These are phyloP conservation scores for Oophaga sylvatica DNA, from an alignment of 2,797 vertebrate species.

Conservation along the genomic window DNA sequence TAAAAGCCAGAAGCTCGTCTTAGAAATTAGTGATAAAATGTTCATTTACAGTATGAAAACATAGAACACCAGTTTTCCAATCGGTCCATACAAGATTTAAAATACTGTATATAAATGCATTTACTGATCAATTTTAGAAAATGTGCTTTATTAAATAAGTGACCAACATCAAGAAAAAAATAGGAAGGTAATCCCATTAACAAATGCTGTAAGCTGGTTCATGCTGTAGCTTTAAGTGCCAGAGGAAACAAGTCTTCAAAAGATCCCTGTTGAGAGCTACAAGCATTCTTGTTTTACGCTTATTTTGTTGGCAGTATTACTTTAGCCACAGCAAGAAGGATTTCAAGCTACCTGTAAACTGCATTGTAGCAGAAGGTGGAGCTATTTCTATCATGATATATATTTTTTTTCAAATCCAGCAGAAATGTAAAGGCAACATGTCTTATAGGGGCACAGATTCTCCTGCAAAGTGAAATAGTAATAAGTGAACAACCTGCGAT, in stretches of 20 bases:
- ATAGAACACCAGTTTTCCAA: neutral
- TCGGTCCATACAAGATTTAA: neutral
- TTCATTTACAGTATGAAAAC: neutral
- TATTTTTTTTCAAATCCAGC: neutral
- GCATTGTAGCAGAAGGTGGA: neutral
- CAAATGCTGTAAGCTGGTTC: constrained; percentile 18
- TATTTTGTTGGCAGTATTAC: neutral
- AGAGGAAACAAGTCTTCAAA: constrained; percentile 15
- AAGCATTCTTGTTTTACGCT: constrained; percentile 1
- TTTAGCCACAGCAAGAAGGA: constrained; percentile 8
- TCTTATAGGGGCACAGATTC: neutral
- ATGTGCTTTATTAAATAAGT: neutral
- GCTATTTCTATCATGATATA: neutral
- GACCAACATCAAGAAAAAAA: neutral
- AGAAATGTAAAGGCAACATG: neutral
- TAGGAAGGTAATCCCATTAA: neutral
- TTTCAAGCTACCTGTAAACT: constrained; percentile 1
- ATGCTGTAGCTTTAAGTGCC: neutral
- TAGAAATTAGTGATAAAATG: neutral
- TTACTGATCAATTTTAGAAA: neutral
- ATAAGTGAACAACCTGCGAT: neutral
- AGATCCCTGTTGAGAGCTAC: constrained; percentile 13
- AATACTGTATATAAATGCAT: neutral
- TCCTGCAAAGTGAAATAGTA: neutral
- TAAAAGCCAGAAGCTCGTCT: neutral